Conservation (phyloP, 2,113 vertebrate genomes). For the Sphyrna mokarran region DNA sequence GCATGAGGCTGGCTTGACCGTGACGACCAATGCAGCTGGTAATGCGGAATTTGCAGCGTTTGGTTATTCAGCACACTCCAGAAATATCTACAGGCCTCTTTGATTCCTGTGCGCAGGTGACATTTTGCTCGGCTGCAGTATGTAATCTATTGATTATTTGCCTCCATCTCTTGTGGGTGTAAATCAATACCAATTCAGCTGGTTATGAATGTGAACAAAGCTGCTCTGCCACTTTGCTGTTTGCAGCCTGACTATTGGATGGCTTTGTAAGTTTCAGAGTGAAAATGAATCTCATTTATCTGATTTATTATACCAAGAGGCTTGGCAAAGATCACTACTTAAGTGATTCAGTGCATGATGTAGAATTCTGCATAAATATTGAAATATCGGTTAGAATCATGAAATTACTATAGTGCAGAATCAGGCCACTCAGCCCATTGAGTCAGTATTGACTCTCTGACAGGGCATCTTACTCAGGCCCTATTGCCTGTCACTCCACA, state of each 20-base stretch:
- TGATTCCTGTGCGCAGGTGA: not conserved
- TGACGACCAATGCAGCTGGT: not conserved
- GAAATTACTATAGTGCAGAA: too few species aligned
- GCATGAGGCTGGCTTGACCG: not conserved
- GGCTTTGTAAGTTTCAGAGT: not conserved
- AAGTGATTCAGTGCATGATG: not conserved
- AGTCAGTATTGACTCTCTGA: too few species aligned
- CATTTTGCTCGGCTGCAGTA: not conserved
- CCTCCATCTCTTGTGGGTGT: not conserved
- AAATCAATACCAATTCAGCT: not conserved
- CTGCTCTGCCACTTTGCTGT: not conserved
- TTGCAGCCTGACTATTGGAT: not conserved
- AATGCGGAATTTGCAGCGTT: not conserved
- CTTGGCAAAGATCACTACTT: not conserved
- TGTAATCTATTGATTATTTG: not conserved
- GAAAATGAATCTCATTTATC: not conserved
- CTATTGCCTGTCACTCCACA: too few species aligned
- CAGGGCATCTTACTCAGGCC: too few species aligned
- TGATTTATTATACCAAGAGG: not conserved
- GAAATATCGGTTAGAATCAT: not conserved
- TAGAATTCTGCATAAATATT: not conserved
- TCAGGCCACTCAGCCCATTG: too few species aligned
- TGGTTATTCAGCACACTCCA: not conserved
- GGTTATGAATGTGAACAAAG: not conserved
- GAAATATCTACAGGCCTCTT: not conserved